Conservation (phyloP, 2,113 vertebrate genomes). For the Ammodytes marinus region DNA sequence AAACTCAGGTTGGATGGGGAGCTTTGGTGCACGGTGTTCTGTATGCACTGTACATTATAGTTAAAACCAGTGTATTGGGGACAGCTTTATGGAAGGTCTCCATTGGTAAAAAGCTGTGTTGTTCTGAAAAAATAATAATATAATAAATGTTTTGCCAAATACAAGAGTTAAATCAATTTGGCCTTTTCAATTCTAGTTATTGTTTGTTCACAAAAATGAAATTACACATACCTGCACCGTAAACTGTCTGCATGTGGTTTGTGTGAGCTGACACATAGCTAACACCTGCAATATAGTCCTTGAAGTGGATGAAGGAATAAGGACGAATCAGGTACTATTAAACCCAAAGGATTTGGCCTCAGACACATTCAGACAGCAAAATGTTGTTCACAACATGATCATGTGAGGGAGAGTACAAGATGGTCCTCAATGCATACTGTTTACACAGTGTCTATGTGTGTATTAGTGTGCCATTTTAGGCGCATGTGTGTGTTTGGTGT, state of each 20-base stretch:
- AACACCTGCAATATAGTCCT: not conserved
- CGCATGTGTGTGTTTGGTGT: slow-evolving; percentile 34
- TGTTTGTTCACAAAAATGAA: not conserved
- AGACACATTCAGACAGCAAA: not conserved
- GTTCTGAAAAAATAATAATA: too few relatives aligned
- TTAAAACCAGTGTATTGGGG: too few relatives aligned
- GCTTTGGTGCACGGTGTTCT: too few relatives aligned
- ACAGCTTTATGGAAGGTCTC: too few relatives aligned
- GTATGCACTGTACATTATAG: too few relatives aligned
- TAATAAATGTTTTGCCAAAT: too few relatives aligned
- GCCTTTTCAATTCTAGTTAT: too few relatives aligned
- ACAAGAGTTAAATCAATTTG: too few relatives aligned
- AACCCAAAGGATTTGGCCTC: slow-evolving; percentile 1
- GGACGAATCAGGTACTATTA: not conserved
- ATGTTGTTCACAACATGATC: slow-evolving; percentile 52
- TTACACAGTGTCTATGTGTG: slow-evolving; percentile 46
- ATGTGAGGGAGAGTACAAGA: slow-evolving; percentile 45
- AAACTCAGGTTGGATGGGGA: too few relatives aligned
- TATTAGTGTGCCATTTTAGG: slow-evolving; percentile 42
- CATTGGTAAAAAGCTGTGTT: too few relatives aligned
- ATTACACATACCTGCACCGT: not conserved
- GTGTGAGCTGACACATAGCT: not conserved
- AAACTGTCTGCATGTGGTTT: not conserved
- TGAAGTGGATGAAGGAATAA: not conserved
- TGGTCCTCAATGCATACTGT: slow-evolving; percentile 32